Evolutionary conservation across 1,140 invertebrate genomes (phyloP).

Genomic region (Drosophila virilis): DNA sequence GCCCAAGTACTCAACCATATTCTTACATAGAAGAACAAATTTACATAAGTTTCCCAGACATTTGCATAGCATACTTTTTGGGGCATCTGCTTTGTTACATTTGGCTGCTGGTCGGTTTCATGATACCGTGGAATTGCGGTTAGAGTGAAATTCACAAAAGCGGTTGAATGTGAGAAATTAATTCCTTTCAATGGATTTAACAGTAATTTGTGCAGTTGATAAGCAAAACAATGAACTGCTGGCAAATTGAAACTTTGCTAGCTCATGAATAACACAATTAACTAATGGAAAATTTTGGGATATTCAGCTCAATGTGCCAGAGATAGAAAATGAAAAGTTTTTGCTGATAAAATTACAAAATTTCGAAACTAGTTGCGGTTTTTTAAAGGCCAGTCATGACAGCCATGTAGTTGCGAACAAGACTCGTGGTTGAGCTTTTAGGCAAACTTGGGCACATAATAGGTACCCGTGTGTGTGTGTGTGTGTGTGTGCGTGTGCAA

Average conservation of each 20-base stretch:
- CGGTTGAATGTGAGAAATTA: no score
- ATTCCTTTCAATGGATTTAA: no score
- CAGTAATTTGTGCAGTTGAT: neutral
- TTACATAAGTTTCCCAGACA: neutral
- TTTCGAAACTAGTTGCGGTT: conserved; percentile 45
- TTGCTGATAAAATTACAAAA: conserved; percentile 28
- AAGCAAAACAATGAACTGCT: neutral
- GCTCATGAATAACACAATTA: conserved; percentile 5
- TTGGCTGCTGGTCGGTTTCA: no score
- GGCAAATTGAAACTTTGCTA: neutral
- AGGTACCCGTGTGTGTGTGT: conserved; percentile 7
- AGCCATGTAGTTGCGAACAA: conserved; percentile 18
- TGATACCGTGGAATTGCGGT: no score
- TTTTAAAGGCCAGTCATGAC: conserved; percentile 5
- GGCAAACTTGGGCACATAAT: conserved; percentile 29
- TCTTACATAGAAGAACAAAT: no score
- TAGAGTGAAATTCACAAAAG: no score
- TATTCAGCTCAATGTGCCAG: conserved; percentile 4
- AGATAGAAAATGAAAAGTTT: conserved; percentile 8
- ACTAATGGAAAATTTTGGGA: neutral
- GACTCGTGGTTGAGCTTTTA: conserved; percentile 24
- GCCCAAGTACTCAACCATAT: no score
- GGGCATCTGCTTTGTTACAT: neutral
- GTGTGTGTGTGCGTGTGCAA: conserved; percentile 23
- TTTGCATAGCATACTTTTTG: conserved; percentile 7